Evolutionary conservation across 2,797 vertebrate species (phyloP).

Genomic region (Spondyliosoma cantharus): DNA sequence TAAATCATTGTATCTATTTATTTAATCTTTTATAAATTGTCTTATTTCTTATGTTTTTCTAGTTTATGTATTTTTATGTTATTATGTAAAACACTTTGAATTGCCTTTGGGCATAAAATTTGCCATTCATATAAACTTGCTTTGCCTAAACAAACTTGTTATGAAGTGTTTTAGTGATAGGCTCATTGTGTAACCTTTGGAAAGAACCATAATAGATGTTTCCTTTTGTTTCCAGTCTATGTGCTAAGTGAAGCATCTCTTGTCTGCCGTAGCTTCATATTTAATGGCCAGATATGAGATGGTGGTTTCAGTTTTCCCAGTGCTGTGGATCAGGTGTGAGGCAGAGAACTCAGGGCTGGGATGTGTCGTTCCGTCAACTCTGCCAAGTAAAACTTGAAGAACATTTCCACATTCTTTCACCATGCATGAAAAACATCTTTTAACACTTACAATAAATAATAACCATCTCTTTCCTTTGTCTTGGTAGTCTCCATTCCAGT

Average conservation of each 20-base stretch:
- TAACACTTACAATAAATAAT: not conserved
- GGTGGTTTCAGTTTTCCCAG: not conserved
- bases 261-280: not conserved
- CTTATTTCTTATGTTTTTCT: not conserved
- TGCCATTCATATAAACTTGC: not conserved
- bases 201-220: not conserved
- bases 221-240: not conserved
- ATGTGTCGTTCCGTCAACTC: not conserved
- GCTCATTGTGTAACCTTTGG: not conserved
- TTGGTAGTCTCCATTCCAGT: not conserved
- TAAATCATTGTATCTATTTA: not conserved
- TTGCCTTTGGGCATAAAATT: not conserved
- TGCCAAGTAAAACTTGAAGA: slow-evolving; percentile 18
- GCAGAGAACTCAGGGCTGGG: slow-evolving; percentile 2
- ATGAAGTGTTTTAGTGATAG: not conserved
- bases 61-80: not conserved
- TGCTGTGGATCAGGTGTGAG: slow-evolving; percentile 12
- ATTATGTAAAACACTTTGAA: not conserved
- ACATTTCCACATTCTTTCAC: not conserved
- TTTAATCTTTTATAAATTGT: not conserved
- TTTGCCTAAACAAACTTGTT: not conserved
- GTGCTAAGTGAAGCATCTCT: not conserved
- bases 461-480: not conserved
- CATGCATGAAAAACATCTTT: not conserved
- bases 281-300: not conserved